A percentile compares a stretch with the other conserved stretches of the same genome.
Conservation (phyloP, 2,113 vertebrate genomes). For the Pterophyllum scalare region DNA sequence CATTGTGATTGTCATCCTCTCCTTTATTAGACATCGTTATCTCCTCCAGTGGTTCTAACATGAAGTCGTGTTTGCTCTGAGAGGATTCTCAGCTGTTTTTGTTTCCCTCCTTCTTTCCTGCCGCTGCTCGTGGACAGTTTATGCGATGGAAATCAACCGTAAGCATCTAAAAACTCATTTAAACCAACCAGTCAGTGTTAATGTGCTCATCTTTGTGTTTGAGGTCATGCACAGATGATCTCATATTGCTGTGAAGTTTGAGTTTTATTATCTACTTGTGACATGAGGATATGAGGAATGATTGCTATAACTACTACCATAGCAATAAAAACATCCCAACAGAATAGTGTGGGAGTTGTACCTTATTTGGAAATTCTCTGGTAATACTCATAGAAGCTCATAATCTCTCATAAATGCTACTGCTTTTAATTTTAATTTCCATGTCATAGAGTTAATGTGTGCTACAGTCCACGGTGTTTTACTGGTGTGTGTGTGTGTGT, state of each 20-base stretch:
- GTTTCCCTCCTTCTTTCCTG: conserved; percentile 44
- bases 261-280: background rate
- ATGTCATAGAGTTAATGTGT: background rate
- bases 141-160: conserved; percentile 99
- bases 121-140: conserved; percentile 85
- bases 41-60: background rate
- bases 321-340: background rate
- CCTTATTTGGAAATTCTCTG: fast-evolving
- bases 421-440: fast-evolving
- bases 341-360: background rate
- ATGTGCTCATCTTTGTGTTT: background rate
- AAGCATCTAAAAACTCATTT: conserved; percentile 74
- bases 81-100: conserved; percentile 2
- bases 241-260: background rate
- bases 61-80: background rate
- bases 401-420: background rate
- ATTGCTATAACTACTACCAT: too few species aligned
- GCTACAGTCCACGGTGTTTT: background rate
- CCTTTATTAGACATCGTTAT: background rate
- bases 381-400: background rate
- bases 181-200: background rate
- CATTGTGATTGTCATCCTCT: fast-evolving
- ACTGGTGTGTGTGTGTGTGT: background rate
- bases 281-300: too few species aligned
- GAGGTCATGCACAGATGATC: background rate